Percentiles rank a stretch among this genome's conserved stretches.
Conservation (phyloP, 1,140 invertebrate genomes). For the Argopecten irradians region DNA sequence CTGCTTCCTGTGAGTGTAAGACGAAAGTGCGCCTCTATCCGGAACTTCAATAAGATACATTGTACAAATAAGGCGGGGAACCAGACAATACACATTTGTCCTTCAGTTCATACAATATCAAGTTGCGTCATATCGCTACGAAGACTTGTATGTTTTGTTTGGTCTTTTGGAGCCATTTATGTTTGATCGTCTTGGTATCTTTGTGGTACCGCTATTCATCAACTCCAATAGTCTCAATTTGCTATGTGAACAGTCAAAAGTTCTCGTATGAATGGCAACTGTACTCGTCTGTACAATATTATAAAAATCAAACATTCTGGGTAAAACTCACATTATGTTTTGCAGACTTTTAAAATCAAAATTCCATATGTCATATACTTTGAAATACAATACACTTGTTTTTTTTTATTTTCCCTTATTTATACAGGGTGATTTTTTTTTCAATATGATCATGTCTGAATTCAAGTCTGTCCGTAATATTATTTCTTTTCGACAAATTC, state of each 20-base stretch:
- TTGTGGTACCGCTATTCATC: not conserved
- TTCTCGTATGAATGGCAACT: not conserved
- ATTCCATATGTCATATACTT: too few relatives aligned
- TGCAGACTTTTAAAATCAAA: too few relatives aligned
- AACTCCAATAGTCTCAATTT: not conserved
- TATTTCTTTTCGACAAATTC: too few relatives aligned
- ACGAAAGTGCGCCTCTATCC: not conserved
- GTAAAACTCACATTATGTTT: too few relatives aligned
- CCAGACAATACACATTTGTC: not conserved
- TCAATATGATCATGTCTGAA: not conserved
- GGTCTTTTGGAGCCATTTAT: not conserved
- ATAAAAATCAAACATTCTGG: too few relatives aligned
- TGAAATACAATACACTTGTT: too few relatives aligned
- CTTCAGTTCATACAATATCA: not conserved
- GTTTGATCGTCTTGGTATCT: not conserved
- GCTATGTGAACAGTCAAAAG: not conserved
- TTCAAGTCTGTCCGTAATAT: not conserved
- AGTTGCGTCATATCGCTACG: not conserved
- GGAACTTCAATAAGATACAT: not conserved
- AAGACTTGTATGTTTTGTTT: not conserved
- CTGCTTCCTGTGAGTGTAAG: not conserved
- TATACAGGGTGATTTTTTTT: too few relatives aligned
- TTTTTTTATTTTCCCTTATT: too few relatives aligned
- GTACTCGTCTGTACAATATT: not conserved
- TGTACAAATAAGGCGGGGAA: not conserved